Evolutionary conservation across 2,888 invertebrate genomes (phyloP).

Genomic region (Agrochola macilenta): DNA sequence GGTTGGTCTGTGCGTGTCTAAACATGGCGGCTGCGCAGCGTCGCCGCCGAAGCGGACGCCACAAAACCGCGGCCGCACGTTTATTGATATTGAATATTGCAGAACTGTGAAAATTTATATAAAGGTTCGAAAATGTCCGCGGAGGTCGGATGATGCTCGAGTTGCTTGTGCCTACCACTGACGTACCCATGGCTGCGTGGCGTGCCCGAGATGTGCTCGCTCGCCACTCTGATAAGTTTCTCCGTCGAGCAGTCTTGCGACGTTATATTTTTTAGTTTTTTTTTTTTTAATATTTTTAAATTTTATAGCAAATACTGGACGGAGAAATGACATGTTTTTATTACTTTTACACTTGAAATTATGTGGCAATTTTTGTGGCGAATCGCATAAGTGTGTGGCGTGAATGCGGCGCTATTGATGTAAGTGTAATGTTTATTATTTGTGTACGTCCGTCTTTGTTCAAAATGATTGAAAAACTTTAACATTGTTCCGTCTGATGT

Average conservation of each 20-base stretch:
- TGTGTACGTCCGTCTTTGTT: slow-evolving; percentile 73
- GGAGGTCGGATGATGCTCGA: slow-evolving; percentile 79
- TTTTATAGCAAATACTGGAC: slow-evolving; percentile 81
- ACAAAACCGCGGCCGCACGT: slow-evolving; percentile 87
- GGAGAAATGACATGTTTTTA: slow-evolving; percentile 70
- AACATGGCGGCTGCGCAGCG: slow-evolving; percentile 72
- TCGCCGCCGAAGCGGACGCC: slow-evolving; percentile 85
- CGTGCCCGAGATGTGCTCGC: slow-evolving; percentile 66
- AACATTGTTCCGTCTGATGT: slow-evolving; percentile 77
- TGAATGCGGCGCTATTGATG: slow-evolving; percentile 73
- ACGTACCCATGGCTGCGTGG: slow-evolving; percentile 41
- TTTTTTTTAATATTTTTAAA: slow-evolving; percentile 70
- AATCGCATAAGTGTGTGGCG: slow-evolving; percentile 72
- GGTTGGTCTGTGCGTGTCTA: slow-evolving; percentile 61
- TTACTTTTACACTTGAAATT: slow-evolving; percentile 60
- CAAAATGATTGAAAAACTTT: slow-evolving; percentile 78
- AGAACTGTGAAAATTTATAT: slow-evolving; percentile 85
- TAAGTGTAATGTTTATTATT: slow-evolving; percentile 86
- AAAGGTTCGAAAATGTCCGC: slow-evolving; percentile 90
- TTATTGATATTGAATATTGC: slow-evolving; percentile 87
- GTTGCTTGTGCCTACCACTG: slow-evolving; percentile 67
- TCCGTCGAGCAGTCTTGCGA: slow-evolving; percentile 82
- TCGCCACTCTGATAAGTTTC: slow-evolving; percentile 70
- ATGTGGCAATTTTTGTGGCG: slow-evolving; percentile 70
- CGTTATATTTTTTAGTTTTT: slow-evolving; percentile 59